Conservation (phyloP, 2,797 vertebrate genomes). For the Linurgus olivaceus region DNA sequence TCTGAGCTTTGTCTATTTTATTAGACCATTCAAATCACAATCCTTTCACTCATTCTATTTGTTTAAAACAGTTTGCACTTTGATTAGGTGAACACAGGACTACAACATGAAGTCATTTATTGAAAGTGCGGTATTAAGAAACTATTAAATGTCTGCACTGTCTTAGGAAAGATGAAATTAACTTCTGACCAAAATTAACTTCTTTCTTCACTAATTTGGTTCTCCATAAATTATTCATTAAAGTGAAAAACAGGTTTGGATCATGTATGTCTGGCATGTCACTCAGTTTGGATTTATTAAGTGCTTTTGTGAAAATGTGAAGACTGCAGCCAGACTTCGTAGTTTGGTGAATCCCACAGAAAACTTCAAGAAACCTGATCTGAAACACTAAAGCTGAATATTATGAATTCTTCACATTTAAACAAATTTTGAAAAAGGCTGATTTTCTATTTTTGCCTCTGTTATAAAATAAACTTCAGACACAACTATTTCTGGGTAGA, state of each 20-base stretch:
- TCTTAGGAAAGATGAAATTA: background rate
- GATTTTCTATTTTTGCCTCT: background rate
- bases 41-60: background rate
- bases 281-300: background rate
- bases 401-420: fast-evolving
- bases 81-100: background rate
- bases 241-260: background rate
- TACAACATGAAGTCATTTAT: background rate
- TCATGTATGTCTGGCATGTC: background rate
- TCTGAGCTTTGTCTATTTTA: background rate
- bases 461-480: background rate
- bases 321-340: background rate
- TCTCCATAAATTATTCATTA: background rate
- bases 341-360: background rate
- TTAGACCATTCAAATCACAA: background rate
- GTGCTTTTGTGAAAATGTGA: background rate
- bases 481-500: background rate
- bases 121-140: background rate
- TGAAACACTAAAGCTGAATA: background rate
- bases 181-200: background rate
- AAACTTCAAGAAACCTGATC: background rate
- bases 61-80: background rate
- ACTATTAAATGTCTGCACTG: background rate
- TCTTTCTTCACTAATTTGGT: background rate
- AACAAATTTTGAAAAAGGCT: background rate